Evolutionary conservation across 2,113 vertebrate species (phyloP), one percentile per base, ranked within the genome.

Genomic region (Cyprinodon brontotheroides): DNA sequence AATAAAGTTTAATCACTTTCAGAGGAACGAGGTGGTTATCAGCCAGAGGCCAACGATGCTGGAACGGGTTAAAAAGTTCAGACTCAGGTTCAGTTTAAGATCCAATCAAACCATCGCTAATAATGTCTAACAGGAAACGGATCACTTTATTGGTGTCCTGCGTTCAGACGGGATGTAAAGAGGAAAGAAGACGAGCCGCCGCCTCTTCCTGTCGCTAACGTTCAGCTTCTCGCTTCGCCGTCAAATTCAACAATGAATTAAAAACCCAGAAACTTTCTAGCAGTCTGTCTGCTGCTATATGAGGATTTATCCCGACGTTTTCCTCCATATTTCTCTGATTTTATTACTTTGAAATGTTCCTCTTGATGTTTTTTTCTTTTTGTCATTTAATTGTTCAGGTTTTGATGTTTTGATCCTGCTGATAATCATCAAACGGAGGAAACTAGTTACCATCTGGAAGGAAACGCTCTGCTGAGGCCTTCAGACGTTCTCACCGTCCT

Each of bases 31-130:
- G 15, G 68, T 22, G 41, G 1, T 61, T 61, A 61, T 61, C 80
- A 88, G 86, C 85, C 91, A 87, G 89, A 89, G 29, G 29, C 29
- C 29, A 29, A 29, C 29, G 29, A 29, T 29, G 50, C 50, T 53
- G 50, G 50, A 53, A 20, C 7, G 17, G 50, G 50, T 57, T 57
- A 20, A 57, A 57, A 57, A 53, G 17, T 53, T 17, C 50, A 57
- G 20, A 20, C 17, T 57, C 50, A 57, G 50, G 50, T 57, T 57
- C 20, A 4, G 17, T 57, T 57, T 57, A 6, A 20, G 10, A 68
- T 11, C 15, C 20, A 45, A 50, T 61, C 65, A 47, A n/a, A 53
- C 62, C 20, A 40, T 65, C 41, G n/a, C 40, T 12, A 70, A 59
- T 70, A 22, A 76, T 74, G 50, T 81, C 14, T 72, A 37, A 74